phyloP scores from a whole-genome alignment of 2,797 vertebrate species.

The Myotis vivesi region DNA sequence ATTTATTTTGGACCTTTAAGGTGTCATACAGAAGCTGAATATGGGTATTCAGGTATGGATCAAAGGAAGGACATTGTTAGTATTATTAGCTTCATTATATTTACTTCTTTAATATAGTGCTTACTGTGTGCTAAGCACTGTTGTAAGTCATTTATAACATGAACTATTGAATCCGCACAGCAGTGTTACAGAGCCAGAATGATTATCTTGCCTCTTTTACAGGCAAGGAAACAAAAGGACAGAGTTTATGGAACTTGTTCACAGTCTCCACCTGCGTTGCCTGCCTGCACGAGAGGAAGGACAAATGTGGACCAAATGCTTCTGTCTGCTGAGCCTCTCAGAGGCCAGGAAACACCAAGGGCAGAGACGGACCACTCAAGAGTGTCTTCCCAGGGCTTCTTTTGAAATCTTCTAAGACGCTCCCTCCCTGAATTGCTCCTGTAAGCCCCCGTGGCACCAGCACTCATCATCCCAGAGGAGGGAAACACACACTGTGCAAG shows the following conservation, averaged over 20 bases:
- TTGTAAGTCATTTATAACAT: background rate
- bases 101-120: background rate
- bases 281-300: background rate
- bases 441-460: background rate
- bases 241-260: background rate
- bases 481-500: background rate
- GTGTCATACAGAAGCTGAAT: background rate
- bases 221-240: background rate
- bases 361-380: background rate
- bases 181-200: background rate
- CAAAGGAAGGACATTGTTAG: background rate
- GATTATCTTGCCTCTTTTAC: background rate
- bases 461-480: background rate
- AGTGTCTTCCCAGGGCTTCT: background rate
- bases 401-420: slow-evolving; percentile 10
- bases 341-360: background rate
- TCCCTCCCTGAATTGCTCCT: background rate
- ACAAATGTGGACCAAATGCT: background rate
- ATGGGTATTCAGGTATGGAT: background rate
- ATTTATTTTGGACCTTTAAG: slow-evolving; percentile 22
- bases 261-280: background rate
- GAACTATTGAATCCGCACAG: background rate
- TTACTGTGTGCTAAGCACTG: slow-evolving; percentile 1
- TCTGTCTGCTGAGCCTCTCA: background rate
- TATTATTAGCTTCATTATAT: background rate